Percentiles rank a stretch among this genome's conserved stretches.
These are phyloP conservation scores for Maccullochella peelii DNA, from an alignment of 2,113 vertebrate genomes.

Conservation along the genomic window DNA sequence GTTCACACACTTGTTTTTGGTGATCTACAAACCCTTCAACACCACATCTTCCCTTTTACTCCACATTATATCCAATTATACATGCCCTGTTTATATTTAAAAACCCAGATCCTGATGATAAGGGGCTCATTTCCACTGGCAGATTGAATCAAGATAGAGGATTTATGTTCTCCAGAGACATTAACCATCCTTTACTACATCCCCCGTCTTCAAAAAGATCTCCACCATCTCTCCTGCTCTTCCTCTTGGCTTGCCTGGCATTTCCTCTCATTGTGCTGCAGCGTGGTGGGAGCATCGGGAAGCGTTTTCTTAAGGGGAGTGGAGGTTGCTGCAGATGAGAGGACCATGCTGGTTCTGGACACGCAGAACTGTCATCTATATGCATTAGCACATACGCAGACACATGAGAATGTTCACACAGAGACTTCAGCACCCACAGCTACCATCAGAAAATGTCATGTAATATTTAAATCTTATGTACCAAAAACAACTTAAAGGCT, in stretches of 20 bases:
- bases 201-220: slow-evolving; percentile 49
- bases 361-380: slow-evolving; percentile 33
- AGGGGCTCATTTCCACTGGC: slow-evolving; percentile 13
- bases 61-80: not conserved
- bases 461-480: slow-evolving; percentile 29
- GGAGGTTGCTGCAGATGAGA: slow-evolving; percentile 50
- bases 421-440: slow-evolving; percentile 16
- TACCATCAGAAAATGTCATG: slow-evolving; percentile 8
- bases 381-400: not conserved
- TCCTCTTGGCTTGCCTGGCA: slow-evolving; percentile 73
- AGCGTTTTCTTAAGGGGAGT: slow-evolving; percentile 62
- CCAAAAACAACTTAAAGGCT: not conserved
- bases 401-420: not conserved
- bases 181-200: slow-evolving; percentile 51
- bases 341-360: slow-evolving; percentile 29
- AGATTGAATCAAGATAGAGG: slow-evolving; percentile 30
- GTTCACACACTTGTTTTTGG: not conserved
- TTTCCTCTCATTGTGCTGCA: slow-evolving; percentile 76
- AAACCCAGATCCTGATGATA: slow-evolving; percentile 24
- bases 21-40: not conserved
- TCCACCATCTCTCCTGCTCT: slow-evolving; percentile 67
- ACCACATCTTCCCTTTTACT: not conserved
- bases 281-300: slow-evolving; percentile 73
- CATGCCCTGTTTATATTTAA: not conserved
- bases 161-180: slow-evolving; percentile 9